Evolutionary conservation across 2,797 vertebrate genomes (phyloP).

Genomic region (Gymnothorax javanicus): DNA sequence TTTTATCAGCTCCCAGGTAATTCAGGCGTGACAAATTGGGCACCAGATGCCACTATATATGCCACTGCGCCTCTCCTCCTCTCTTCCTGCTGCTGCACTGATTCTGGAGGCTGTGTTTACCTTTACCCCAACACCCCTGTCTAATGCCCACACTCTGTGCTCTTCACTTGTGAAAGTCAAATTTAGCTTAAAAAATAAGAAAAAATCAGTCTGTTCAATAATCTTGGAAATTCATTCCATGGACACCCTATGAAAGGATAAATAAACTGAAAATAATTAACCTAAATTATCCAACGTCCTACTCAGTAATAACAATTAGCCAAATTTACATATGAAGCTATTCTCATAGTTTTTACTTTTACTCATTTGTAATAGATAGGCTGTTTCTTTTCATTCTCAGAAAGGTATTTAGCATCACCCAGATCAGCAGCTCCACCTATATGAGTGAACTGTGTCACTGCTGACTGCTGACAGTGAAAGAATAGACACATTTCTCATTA

Average conservation of each 20-base stretch:
- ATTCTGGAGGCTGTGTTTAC: conserved; percentile 68
- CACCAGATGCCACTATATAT: conserved; percentile 82
- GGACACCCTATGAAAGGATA: not conserved
- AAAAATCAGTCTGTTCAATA: not conserved
- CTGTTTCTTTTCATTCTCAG: not conserved
- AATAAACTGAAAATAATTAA: not conserved
- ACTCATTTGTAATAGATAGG: not conserved
- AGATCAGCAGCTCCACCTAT: not conserved
- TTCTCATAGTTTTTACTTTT: not conserved
- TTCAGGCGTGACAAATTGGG: conserved; percentile 84
- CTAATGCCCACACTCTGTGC: not conserved
- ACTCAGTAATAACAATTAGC: not conserved
- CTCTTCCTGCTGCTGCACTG: conserved; percentile 70
- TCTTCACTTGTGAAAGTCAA: not conserved
- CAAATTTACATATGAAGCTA: not conserved
- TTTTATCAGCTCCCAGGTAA: conserved; percentile 82
- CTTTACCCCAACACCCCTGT: conserved; percentile 62
- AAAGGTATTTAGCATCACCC: not conserved
- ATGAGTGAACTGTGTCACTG: not conserved
- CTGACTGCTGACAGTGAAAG: not conserved
- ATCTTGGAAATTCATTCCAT: not conserved
- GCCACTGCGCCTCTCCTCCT: conserved; percentile 71
- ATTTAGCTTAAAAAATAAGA: conserved; percentile 1
- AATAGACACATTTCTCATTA: not conserved
- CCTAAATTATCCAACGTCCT: not conserved